Evolutionary conservation across 2,797 vertebrate species (phyloP).

Genomic region (Tenualosa ilisha): DNA sequence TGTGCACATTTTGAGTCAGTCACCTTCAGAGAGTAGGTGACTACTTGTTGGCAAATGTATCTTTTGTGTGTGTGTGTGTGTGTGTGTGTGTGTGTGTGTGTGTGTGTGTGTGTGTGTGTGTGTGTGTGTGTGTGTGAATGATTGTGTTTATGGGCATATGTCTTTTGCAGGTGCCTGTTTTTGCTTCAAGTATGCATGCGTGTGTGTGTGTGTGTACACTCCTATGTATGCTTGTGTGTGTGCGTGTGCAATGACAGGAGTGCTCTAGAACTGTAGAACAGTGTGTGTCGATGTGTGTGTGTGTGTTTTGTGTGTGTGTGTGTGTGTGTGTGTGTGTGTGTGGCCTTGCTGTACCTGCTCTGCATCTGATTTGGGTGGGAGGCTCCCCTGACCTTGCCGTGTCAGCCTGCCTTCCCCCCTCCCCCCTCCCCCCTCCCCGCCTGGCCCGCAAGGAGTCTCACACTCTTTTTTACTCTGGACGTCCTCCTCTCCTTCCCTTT

Average conservation of each 20-base stretch:
- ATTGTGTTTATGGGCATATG: too few species aligned
- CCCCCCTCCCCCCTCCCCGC: not conserved
- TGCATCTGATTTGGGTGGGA: not conserved
- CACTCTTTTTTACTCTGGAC: conserved; percentile 10
- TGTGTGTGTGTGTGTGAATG: too few species aligned
- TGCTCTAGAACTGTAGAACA: too few species aligned
- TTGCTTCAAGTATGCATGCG: too few species aligned
- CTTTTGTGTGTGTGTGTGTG: not conserved
- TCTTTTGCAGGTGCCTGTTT: too few species aligned
- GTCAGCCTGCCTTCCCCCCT: not conserved
- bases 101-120: too few species aligned
- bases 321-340: not conserved
- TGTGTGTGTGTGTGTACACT: not conserved
- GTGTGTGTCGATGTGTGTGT: not conserved
- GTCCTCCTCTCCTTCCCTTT: not conserved
- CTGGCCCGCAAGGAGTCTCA: not conserved
- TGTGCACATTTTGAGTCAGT: not conserved
- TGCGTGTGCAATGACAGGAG: not conserved
- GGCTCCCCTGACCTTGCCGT: conserved; percentile 23
- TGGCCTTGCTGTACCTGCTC: not conserved
- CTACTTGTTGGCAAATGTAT: not conserved
- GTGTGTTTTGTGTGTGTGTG: not conserved
- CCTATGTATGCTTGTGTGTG: not conserved
- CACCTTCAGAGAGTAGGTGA: not conserved
- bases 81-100: not conserved